These are phyloP conservation scores for Drosophila insularis DNA, from an alignment of 1,140 invertebrate genomes.

Conservation along the genomic window DNA sequence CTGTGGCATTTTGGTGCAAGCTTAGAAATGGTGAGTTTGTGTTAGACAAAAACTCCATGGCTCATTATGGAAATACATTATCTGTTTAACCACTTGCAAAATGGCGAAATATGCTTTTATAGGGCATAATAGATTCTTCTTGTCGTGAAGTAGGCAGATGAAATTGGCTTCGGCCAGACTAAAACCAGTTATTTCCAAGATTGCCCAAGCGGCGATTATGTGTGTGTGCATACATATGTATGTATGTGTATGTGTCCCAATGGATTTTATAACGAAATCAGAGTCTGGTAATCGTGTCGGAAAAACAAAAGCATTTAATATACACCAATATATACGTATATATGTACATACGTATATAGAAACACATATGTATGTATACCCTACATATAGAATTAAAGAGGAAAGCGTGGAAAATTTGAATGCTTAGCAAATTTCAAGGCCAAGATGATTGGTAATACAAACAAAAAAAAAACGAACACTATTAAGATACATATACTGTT, in stretches of 20 bases:
- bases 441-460: no score
- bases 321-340: constrained; percentile 13
- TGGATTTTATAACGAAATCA: constrained; percentile 55
- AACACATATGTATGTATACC: neutral
- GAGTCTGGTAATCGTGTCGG: constrained; percentile 31
- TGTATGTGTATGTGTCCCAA: constrained; percentile 33
- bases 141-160: constrained; percentile 38
- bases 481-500: no score
- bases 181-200: constrained; percentile 69
- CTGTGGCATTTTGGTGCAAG: constrained; percentile 49
- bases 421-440: neutral
- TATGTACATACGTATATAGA: no score
- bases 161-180: constrained; percentile 63
- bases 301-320: constrained; percentile 30
- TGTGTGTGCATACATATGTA: constrained; percentile 5
- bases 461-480: no score
- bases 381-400: neutral
- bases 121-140: constrained; percentile 10
- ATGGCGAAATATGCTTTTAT: neutral
- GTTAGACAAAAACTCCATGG: neutral
- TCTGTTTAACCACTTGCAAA: constrained; percentile 55
- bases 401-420: neutral
- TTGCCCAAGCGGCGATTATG: constrained; percentile 59
- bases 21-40: constrained; percentile 68
- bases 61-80: neutral